phyloP scores from a whole-genome alignment of 92 coral and sea anemone genomes.

The Paramuricea clavata region DNA sequence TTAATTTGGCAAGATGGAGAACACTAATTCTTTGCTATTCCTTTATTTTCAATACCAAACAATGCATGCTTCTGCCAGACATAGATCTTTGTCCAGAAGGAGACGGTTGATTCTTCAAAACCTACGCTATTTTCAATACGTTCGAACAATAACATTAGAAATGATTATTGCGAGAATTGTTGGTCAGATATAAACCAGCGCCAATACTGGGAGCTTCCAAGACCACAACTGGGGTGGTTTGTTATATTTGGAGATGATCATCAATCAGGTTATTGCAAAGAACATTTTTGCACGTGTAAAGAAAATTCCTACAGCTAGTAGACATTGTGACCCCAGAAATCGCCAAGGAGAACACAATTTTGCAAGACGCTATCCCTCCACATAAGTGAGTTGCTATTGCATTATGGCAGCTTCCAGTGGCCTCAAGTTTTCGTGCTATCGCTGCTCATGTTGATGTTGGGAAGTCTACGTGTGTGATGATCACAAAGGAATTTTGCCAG shows the following conservation, averaged over 20 bases:
- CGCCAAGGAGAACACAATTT: slow-evolving; percentile 40
- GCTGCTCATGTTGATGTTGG: no score
- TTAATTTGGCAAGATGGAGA: slow-evolving; percentile 14
- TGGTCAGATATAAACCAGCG: slow-evolving; percentile 29
- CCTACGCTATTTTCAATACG: not conserved
- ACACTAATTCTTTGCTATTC: slow-evolving; percentile 29
- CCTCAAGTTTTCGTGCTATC: slow-evolving; percentile 65
- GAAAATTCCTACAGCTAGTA: slow-evolving; percentile 70
- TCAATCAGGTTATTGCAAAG: slow-evolving; percentile 70
- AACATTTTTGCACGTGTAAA: slow-evolving; percentile 73
- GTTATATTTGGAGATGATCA: slow-evolving; percentile 53
- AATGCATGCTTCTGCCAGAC: slow-evolving; percentile 27
- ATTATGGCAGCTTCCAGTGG: slow-evolving; percentile 72
- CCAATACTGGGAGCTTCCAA: slow-evolving; percentile 54
- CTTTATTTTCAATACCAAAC: slow-evolving; percentile 2
- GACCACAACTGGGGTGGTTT: slow-evolving; percentile 71
- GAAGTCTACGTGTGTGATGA: no score
- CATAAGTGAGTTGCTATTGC: slow-evolving; percentile 75
- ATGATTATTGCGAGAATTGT: not conserved
- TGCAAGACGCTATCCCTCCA: slow-evolving; percentile 21
- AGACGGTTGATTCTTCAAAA: slow-evolving; percentile 30
- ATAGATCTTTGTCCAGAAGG: slow-evolving; percentile 19
- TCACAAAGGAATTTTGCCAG: slow-evolving; percentile 48
- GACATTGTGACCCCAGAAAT: slow-evolving; percentile 57
- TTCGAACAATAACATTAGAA: not conserved